Conservation (phyloP, 2,113 vertebrate species). For the Cnemophilus loriae region DNA sequence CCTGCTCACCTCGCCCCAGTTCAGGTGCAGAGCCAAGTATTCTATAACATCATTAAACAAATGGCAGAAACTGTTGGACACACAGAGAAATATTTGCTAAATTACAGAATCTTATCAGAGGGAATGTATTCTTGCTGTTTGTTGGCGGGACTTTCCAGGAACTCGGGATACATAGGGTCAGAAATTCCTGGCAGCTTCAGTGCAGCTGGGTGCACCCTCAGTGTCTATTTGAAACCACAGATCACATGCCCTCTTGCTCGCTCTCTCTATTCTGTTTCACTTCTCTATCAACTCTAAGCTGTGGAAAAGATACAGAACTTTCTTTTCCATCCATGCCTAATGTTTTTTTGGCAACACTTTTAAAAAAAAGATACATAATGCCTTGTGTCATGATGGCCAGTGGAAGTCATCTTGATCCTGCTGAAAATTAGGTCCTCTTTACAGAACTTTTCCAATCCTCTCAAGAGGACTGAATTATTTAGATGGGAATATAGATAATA, state of each 20-base stretch:
- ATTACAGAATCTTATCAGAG: constrained; percentile 53
- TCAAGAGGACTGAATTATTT: neutral
- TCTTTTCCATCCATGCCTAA: neutral
- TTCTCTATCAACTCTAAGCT: neutral
- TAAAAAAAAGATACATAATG: neutral
- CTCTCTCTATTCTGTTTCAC: neutral
- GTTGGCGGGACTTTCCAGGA: constrained; percentile 50
- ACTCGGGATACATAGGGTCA: constrained; percentile 36
- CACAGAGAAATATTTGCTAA: constrained; percentile 55
- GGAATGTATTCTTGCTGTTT: constrained; percentile 26
- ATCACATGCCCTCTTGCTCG: neutral
- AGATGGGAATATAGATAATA: neutral
- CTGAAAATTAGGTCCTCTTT: neutral
- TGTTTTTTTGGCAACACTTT: neutral
- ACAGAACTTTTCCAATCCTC: neutral
- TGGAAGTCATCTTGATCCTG: neutral
- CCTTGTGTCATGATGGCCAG: neutral
- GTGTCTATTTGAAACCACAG: neutral
- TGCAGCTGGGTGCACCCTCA: neutral
- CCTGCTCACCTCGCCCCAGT: neutral
- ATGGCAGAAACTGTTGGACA: constrained; percentile 39
- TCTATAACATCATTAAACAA: constrained; percentile 39
- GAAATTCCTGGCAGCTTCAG: neutral
- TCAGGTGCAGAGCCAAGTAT: neutral
- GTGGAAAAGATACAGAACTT: neutral